Base-by-base conservation (phyloP, 2,113 vertebrate genomes). In the Takifugu flavidus region DNA sequence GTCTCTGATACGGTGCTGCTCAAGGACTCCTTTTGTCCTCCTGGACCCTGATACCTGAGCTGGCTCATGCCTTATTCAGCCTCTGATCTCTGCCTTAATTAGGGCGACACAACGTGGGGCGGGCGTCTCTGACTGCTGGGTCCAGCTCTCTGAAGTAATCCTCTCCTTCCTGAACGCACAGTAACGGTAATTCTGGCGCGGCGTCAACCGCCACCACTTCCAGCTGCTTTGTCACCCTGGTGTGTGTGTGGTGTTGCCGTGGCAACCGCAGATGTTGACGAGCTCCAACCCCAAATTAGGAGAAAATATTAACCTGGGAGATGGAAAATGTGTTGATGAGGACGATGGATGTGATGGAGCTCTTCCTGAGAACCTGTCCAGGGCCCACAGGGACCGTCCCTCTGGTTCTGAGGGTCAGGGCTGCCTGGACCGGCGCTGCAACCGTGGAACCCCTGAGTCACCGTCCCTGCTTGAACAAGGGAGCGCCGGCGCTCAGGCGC, bases 41-140 rank as follows among this genome's bases (percentile, higher is more conserved):
- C 28, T 15, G 11, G 67, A 61, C 52, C 59, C 65, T 66, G 88
- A 86, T 79, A 87, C 84, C 70, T 70, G 85, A 87, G 78, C 79
- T 76, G 65, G 56, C 80, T 86, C 86, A 79, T 87, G 77, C 77
- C 84, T 88, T 83, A 88, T 89, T 85, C 88, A 86, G 65, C 68
- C 60, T 72, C 60, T 88, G 84, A 84, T 87, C 83, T 86, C 71
- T 81, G 70, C 59, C 79, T 82, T 86, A 89, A 88, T 86, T 82
- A 84, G 44, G 78, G 55, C 75, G 77, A 83, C 77, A 47, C 60
- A 69, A 70, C 31, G 2, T 45, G 52, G 43, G 29, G 6, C 34
- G 11, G 34, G 7, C 34, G 34, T 2, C 34, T 10, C 34, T 11
- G 34, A 10, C 34, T 39, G 34, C 34, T 39, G 34, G 34, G 3